A percentile compares a stretch with the other conserved stretches of the same genome.
phyloP scores from a whole-genome alignment of 2,888 invertebrate genomes.

The Caenorhabditis parvicauda region DNA sequence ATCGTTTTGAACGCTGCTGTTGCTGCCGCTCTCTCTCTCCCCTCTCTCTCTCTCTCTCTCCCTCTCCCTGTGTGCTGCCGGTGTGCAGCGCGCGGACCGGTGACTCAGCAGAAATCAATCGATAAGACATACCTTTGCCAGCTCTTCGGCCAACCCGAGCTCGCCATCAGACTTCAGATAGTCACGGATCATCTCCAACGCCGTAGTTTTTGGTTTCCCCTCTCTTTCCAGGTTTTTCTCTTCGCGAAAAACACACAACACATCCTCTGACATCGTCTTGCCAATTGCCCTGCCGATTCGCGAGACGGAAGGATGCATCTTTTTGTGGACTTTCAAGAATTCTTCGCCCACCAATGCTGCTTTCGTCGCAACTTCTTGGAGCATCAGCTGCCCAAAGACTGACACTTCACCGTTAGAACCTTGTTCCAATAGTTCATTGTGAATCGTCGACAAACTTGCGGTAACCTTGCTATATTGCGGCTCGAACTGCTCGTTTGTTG shows the following conservation, averaged over 20 bases:
- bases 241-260: conserved; percentile 28
- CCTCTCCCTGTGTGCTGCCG: too few species aligned
- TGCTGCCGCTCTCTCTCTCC: too few species aligned
- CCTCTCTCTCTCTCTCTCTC: too few species aligned
- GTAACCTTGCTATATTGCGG: conserved; percentile 21
- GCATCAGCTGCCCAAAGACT: conserved; percentile 42
- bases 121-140: conserved; percentile 43
- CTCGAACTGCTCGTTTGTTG: conserved; percentile 25
- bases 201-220: conserved; percentile 1
- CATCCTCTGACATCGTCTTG: conserved; percentile 38
- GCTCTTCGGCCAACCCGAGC: conserved; percentile 29
- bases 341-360: conserved; percentile 17
- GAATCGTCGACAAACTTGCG: conserved; percentile 17
- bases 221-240: conserved; percentile 43
- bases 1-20: too few species aligned
- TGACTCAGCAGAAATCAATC: too few species aligned
- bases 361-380: conserved; percentile 15
- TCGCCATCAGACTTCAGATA: conserved; percentile 29
- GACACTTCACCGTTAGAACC: conserved; percentile 18
- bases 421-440: conserved; percentile 20
- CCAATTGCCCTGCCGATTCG: conserved; percentile 96
- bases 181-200: conserved; percentile 20
- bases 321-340: conserved; percentile 69
- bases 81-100: too few species aligned
- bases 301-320: conserved; percentile 77